phyloP scores from a whole-genome alignment of 2,888 invertebrate genomes.

The Caenorhabditis sp. region DNA sequence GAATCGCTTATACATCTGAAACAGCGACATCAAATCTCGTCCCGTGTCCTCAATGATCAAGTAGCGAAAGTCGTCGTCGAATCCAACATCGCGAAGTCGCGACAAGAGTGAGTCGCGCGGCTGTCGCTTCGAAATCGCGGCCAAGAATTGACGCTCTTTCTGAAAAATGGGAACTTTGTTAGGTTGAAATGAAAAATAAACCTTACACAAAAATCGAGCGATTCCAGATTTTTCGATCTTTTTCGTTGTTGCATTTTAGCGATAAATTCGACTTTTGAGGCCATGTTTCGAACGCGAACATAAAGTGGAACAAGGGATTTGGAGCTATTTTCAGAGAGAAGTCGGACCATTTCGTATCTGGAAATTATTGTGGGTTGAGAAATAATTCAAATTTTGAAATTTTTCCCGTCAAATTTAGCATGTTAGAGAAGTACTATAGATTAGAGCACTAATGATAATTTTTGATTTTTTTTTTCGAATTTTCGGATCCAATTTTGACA shows the following conservation, averaged over 20 bases:
- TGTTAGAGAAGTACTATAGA: too few species aligned
- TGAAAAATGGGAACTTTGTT: background rate
- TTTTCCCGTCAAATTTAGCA: too few species aligned
- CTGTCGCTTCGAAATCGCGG: background rate
- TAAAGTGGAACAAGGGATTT: too few species aligned
- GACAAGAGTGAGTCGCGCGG: background rate
- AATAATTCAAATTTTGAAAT: too few species aligned
- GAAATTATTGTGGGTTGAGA: too few species aligned
- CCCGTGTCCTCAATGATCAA: background rate
- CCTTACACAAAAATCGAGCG: background rate
- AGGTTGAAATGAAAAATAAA: background rate
- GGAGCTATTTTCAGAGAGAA: too few species aligned
- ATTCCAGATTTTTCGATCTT: background rate
- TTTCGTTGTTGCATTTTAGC: background rate
- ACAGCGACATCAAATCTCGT: background rate
- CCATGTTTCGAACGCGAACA: background rate
- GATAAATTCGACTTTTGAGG: background rate
- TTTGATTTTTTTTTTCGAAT: too few species aligned
- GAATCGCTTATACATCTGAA: background rate
- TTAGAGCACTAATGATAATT: too few species aligned
- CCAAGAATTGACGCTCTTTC: background rate
- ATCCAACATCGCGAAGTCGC: background rate
- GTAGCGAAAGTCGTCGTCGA: background rate
- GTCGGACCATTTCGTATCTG: too few species aligned
- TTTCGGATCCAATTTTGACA: too few species aligned